Evolutionary conservation across 2,113 vertebrate species (phyloP).

Genomic region (Tylochromis polylepis): DNA sequence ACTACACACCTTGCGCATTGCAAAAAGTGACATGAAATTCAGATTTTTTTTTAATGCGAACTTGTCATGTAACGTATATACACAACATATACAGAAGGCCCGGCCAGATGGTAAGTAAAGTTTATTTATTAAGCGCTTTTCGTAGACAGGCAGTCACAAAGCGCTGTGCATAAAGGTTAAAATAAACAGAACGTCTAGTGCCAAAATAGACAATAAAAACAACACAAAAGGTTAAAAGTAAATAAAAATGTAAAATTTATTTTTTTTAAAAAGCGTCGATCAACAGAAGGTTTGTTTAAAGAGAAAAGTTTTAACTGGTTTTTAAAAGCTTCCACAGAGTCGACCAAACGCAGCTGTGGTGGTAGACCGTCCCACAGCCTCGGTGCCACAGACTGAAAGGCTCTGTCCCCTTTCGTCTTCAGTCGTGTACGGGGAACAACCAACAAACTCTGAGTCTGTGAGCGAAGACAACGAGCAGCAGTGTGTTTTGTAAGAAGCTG

Average conservation of each 20-base stretch:
- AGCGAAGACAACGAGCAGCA: too few relatives aligned
- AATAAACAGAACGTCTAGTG: background rate
- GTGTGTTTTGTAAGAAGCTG: too few relatives aligned
- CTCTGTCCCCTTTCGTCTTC: too few relatives aligned
- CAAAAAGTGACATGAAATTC: background rate
- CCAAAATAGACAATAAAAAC: background rate
- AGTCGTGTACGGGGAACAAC: too few relatives aligned
- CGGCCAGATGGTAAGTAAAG: background rate
- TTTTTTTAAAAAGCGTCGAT: too few relatives aligned
- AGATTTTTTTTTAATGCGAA: background rate
- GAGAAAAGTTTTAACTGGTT: background rate
- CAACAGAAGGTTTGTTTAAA: background rate
- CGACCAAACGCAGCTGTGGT: background rate
- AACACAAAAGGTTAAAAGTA: background rate
- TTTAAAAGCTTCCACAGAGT: background rate
- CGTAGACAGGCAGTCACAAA: too few relatives aligned
- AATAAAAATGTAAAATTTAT: too few relatives aligned
- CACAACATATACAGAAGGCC: background rate
- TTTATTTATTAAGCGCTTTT: too few relatives aligned
- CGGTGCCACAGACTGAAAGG: too few relatives aligned
- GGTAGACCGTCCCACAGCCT: rapidly evolving
- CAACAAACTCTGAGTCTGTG: too few relatives aligned
- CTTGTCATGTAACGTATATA: background rate
- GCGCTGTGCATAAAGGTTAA: background rate
- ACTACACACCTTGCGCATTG: background rate